phyloP scores from a whole-genome alignment of 2,113 vertebrate species.

The Ciconia maguari region DNA sequence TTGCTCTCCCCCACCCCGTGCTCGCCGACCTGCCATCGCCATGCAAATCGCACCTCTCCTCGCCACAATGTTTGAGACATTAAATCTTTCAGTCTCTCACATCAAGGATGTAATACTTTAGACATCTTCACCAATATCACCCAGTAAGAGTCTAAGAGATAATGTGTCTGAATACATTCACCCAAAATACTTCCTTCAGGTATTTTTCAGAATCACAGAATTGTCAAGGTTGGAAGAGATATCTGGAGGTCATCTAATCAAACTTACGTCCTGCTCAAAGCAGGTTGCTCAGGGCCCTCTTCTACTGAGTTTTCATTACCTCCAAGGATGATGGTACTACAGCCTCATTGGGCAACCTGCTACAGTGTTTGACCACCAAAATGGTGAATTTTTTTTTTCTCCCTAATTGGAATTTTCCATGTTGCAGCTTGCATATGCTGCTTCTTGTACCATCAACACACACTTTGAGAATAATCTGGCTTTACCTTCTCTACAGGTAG shows the following conservation, averaged over 20 bases:
- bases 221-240: background rate
- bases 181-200: background rate
- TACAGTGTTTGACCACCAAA: background rate
- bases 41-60: too few relatives aligned
- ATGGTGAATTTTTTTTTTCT: background rate
- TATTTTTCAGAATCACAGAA: background rate
- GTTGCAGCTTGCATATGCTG: background rate
- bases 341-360: background rate
- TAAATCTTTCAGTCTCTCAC: too few relatives aligned
- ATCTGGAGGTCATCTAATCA: background rate
- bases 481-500: background rate
- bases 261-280: background rate
- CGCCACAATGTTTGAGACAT: too few relatives aligned
- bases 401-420: background rate
- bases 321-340: background rate
- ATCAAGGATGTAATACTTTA: background rate
- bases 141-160: background rate
- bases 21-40: too few relatives aligned
- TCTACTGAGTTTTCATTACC: background rate
- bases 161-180: background rate
- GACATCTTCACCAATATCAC: background rate
- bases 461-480: background rate
- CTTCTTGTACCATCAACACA: background rate
- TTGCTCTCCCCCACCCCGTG: too few relatives aligned
- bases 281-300: background rate